phyloP scores from a whole-genome alignment of 2,797 vertebrate species.

The Falco novaeseelandiae region DNA sequence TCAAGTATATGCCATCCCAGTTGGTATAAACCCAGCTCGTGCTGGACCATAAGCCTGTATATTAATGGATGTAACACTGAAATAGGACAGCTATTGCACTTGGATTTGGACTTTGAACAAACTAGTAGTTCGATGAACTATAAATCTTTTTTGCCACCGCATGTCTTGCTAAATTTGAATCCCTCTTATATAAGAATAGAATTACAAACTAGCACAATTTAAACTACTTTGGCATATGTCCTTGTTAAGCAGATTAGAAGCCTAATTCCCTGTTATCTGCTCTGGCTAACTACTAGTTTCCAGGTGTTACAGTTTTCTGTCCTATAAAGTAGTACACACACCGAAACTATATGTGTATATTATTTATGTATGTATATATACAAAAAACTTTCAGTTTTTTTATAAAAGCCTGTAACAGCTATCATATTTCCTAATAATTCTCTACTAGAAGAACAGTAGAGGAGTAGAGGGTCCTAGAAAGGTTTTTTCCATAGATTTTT shows the following conservation, averaged over 20 bases:
- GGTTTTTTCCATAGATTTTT: not conserved
- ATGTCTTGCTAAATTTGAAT: conserved; percentile 12
- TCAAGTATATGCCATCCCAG: not conserved
- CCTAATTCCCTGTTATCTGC: conserved; percentile 46
- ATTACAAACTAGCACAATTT: conserved; percentile 47
- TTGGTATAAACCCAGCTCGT: not conserved
- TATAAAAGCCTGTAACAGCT: not conserved
- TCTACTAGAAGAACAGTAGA: not conserved
- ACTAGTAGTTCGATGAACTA: not conserved
- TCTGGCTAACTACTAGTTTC: conserved; percentile 4
- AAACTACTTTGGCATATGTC: conserved; percentile 40
- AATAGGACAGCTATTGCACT: not conserved
- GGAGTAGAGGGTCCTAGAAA: not conserved
- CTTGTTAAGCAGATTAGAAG: conserved; percentile 45
- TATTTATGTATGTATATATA: accelerated
- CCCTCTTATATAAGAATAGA: not conserved
- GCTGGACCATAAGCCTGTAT: not conserved
- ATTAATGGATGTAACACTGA: not conserved
- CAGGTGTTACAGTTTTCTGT: conserved; percentile 8
- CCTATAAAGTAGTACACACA: not conserved
- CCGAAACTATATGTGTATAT: not conserved
- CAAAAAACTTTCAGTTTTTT: not conserved
- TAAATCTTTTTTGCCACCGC: not conserved
- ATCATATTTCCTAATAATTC: not conserved
- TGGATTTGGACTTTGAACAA: not conserved